Evolutionary conservation across 2,888 invertebrate species (phyloP).

Genomic region (Yponomeuta cagnagella): DNA sequence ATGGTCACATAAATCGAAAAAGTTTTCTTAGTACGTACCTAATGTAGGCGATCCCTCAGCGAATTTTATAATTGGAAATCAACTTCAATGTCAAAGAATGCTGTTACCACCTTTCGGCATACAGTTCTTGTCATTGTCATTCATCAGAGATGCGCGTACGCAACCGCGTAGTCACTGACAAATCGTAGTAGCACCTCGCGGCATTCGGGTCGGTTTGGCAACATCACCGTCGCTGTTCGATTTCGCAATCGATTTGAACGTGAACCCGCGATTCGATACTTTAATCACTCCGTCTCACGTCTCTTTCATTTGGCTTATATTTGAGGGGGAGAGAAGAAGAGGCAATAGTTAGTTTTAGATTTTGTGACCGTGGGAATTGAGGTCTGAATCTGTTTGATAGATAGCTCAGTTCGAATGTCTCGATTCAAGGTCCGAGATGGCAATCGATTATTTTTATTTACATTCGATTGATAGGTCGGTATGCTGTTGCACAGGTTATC

Average conservation of each 20-base stretch:
- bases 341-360: neutral
- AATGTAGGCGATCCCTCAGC: too few species aligned
- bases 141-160: conserved; percentile 9
- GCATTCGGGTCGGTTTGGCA: conserved; percentile 21
- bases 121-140: conserved; percentile 1
- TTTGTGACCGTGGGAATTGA: conserved; percentile 23
- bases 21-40: too few species aligned
- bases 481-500: conserved; percentile 7
- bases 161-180: conserved; percentile 7
- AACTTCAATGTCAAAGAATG: neutral
- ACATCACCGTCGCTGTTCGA: conserved; percentile 23
- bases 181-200: conserved; percentile 18
- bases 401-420: conserved; percentile 25
- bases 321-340: neutral
- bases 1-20: too few species aligned
- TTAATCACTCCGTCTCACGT: neutral
- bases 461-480: conserved; percentile 5
- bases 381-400: conserved; percentile 43
- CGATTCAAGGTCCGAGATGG: conserved; percentile 42
- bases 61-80: neutral
- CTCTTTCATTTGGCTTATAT: neutral
- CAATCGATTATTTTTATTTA: conserved; percentile 29
- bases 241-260: conserved; percentile 46
- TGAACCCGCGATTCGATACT: conserved; percentile 23
- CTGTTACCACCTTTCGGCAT: neutral